Evolutionary conservation across 2,888 invertebrate genomes (phyloP).

Genomic region (Exephanes ischioxanthus): DNA sequence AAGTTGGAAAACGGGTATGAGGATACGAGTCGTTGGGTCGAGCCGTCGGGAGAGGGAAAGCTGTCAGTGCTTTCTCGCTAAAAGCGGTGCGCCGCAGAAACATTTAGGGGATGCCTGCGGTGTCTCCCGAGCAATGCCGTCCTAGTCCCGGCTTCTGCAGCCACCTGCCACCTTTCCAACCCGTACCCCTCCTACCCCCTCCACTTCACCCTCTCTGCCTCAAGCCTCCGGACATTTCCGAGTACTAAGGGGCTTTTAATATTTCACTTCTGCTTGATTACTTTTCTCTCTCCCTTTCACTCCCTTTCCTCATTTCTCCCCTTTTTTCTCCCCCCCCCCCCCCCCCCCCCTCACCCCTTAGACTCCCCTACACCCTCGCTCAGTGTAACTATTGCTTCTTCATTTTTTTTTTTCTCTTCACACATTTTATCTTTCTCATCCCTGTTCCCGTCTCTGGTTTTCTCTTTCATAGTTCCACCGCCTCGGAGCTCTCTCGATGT

Average conservation of each 20-base stretch:
- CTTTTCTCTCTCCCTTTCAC: conserved; percentile 61
- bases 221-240: conserved; percentile 61
- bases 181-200: conserved; percentile 20
- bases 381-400: not conserved
- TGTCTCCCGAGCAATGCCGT: conserved; percentile 59
- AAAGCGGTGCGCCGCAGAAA: conserved; percentile 72
- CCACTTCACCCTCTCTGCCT: not conserved
- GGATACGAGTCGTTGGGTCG: conserved; percentile 1
- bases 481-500: not conserved
- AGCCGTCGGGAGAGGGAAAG: conserved; percentile 3
- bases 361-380: not conserved
- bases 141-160: not conserved
- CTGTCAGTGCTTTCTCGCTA: conserved; percentile 69
- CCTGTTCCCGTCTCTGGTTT: not conserved
- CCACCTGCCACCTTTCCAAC: conserved; percentile 59
- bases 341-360: not conserved
- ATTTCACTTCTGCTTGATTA: conserved; percentile 75
- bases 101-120: conserved; percentile 70
- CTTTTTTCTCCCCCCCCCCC: not conserved
- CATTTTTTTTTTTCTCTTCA: not conserved
- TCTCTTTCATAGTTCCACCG: not conserved
- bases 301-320: conserved; percentile 7
- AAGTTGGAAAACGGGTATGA: conserved; percentile 32
- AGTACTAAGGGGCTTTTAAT: conserved; percentile 73
- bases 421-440: conserved; percentile 42